Evolutionary conservation across 2,113 vertebrate genomes (phyloP), one percentile per base, ranked within the genome.

Genomic region (Ovis canadensis): DNA sequence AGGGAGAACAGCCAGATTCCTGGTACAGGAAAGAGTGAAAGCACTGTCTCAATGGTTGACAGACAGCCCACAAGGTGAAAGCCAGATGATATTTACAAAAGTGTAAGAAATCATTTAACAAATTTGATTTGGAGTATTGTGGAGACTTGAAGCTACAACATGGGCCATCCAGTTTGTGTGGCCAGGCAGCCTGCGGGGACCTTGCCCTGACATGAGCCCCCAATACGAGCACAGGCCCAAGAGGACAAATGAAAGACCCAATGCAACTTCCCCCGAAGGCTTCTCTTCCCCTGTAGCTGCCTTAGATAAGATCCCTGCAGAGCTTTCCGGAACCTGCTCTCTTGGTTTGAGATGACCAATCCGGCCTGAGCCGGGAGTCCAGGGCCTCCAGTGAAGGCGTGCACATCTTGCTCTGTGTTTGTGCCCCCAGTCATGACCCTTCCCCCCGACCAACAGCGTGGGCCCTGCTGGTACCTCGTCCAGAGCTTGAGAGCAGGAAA

Each of bases 181-280:
- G 14, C 40, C 25, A 78, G 43, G 40, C 1, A 15, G 43, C 7
- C 13, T 78, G 74, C 0, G 0, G 43, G 27, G 43, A 48, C 27
- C 74, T 31, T 29, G 29, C 25, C 25, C 43, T 78, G 74, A 78
- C 27, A 17, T 8, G 12, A 78, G 25, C 74, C 74, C 43, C 43
- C 23, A 15, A 0, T 31, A 48, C 0, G 0, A 78, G 43, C 43
- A 29, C 7, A 45, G 7, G 74, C 43, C 43, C 1, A 0, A 48
- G 43, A 31, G 27, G 14, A 45, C 43, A 48, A 48, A 78, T 48
- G 25, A 48, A 48, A 78, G 14, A 8, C 43, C 14, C 14, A 8
- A 1, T 5, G 43, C n/a, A 45, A 17, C 74, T 29, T 31, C 74
- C 14, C 43, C 7, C 27, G 17, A 48, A 78, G 74, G 25, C 14